Evolutionary conservation across 2,888 invertebrate species (phyloP), one percentile per base, ranked within the genome.

Genomic region (Phymatocera aterrima): DNA sequence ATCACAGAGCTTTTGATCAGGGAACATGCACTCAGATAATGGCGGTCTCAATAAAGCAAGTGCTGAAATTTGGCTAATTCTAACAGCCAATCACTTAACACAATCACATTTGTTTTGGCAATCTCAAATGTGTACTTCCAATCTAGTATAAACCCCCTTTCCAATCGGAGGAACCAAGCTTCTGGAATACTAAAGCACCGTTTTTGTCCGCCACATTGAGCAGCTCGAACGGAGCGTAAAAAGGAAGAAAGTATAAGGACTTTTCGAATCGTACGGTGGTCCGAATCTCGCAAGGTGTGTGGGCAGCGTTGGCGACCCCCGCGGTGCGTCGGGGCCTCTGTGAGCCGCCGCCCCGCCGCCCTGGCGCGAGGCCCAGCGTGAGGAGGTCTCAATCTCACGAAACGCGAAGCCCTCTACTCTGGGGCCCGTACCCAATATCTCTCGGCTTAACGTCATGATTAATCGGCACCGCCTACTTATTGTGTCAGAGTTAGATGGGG

Each of bases 391-490:
- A 87, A 87, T 87, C 87, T 87, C 84, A 85, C 84, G 85, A 46
- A 61, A 77, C 64, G 46, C 77, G 61, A 57, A 64, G 77, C 64
- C 64, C 64, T 37, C 43, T 40, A 60, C 68, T 43, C 24, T 61
- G 60, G 51, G 51, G 34, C 51, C 64, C 64, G 61, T 79, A 64
- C 79, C 80, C 78, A 80, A 79, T 81, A 82, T 78, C 78, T 79
- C 74, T 83, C 84, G 83, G 87, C 84, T 87, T 86, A 87, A 86
- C 82, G 80, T 81, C 85, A 86, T 87, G 87, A 87, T 87, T 87
- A 87, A 87, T 87, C 87, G 87, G 86, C 87, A 87, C 87, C 87
- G 86, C 86, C 87, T 87, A 87, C 86, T 87, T 87, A 87, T 87
- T 86, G 85, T 85, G 87, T 85, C 85, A 84, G 85, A 84, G 85